phyloP scores from a whole-genome alignment of 64 coral and sea anemone genomes.

The Dendrophyllia cribrosa region DNA sequence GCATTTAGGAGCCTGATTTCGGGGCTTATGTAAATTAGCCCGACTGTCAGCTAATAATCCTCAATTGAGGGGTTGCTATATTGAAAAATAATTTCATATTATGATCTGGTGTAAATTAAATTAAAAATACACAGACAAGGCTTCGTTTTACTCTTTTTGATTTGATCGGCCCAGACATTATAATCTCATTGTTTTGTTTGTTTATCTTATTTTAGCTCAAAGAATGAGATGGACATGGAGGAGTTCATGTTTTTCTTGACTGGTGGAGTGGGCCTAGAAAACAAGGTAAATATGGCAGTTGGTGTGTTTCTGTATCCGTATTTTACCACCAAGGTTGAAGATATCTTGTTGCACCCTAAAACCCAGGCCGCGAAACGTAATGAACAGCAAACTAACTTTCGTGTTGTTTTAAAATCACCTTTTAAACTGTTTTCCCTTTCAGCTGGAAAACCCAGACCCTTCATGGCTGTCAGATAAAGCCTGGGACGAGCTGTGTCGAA shows the following conservation, averaged over 20 bases:
- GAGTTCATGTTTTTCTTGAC: constrained; percentile 99
- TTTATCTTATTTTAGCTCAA: constrained; percentile 63
- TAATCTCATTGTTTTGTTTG: background rate
- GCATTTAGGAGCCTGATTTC: no score
- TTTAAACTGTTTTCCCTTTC: background rate
- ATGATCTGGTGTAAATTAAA: no score
- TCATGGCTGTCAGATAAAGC: constrained; percentile 98
- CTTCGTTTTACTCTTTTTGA: no score
- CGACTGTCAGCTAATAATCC: no score
- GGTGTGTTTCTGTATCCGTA: background rate
- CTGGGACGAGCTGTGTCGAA: constrained; percentile 97
- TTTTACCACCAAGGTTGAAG: background rate
- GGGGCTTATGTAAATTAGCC: no score
- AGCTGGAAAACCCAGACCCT: constrained; percentile 97
- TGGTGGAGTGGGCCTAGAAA: constrained; percentile 96
- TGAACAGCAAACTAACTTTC: no score
- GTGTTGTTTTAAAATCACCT: background rate
- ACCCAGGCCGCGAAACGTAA: no score
- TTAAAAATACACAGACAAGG: no score
- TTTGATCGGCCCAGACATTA: no score
- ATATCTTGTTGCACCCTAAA: background rate
- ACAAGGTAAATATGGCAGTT: constrained; percentile 75
- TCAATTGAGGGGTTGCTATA: no score
- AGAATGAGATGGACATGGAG: constrained; percentile 93
- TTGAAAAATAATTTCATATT: no score